A percentile compares a stretch with the other conserved stretches of the same genome.
phyloP scores from a whole-genome alignment of 2,113 vertebrate genomes.

The Cephalopterus ornatus region DNA sequence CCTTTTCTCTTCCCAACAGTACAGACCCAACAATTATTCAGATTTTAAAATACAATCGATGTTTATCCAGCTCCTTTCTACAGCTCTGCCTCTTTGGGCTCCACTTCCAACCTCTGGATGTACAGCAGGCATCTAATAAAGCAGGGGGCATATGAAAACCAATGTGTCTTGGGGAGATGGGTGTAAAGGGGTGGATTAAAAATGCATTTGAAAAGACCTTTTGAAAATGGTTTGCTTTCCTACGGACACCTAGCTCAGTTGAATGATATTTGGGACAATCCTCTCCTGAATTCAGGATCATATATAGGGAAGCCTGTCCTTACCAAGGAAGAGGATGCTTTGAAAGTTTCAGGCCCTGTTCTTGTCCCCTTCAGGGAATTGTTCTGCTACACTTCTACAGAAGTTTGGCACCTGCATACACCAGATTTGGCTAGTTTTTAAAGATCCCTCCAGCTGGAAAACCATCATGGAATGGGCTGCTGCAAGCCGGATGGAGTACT shows the following conservation, averaged over 20 bases:
- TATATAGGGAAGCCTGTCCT: neutral
- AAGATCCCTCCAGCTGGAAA: neutral
- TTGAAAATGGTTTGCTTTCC: neutral
- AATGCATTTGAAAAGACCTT: neutral
- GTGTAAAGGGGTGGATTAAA: neutral
- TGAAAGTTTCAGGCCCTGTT: neutral
- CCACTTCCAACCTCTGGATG: neutral
- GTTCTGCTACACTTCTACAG: neutral
- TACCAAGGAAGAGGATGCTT: neutral
- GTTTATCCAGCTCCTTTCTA: conserved; percentile 26
- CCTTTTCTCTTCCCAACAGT: conserved; percentile 42
- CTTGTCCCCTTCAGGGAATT: neutral
- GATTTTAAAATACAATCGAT: conserved; percentile 34
- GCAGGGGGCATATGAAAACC: neutral
- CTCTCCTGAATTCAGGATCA: neutral
- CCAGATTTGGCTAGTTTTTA: neutral
- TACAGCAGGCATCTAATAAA: neutral
- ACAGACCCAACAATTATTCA: conserved; percentile 42
- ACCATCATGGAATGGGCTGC: neutral
- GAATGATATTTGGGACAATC: neutral
- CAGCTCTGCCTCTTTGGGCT: conserved; percentile 12
- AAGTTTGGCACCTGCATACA: neutral
- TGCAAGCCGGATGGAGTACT: neutral
- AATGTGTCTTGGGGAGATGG: neutral
- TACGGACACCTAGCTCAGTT: neutral